phyloP scores from a whole-genome alignment of 2,113 vertebrate genomes.

The Crotalus horridus region DNA sequence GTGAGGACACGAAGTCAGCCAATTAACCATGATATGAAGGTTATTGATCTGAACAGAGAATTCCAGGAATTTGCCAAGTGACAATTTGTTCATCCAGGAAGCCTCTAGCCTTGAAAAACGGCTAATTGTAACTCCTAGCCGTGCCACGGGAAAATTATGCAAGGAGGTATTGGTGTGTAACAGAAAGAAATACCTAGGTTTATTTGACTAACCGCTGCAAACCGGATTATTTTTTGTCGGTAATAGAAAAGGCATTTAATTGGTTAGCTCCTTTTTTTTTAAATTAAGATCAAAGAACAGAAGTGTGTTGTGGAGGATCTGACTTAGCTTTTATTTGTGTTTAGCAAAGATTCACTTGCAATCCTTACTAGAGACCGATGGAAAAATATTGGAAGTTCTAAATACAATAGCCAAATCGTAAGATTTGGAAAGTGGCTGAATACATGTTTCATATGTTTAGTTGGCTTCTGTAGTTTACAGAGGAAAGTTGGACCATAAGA shows the following conservation, averaged over 20 bases:
- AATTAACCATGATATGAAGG: constrained; percentile 44
- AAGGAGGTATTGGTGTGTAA: not conserved
- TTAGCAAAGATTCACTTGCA: constrained; percentile 46
- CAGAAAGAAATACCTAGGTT: constrained; percentile 13
- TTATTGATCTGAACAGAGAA: constrained; percentile 52
- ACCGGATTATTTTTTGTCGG: constrained; percentile 48
- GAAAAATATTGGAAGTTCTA: constrained; percentile 52
- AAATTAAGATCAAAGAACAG: constrained; percentile 27
- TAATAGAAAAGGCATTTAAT: constrained; percentile 56
- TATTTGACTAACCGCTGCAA: constrained; percentile 49
- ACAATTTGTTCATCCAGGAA: not conserved
- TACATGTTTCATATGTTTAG: not conserved
- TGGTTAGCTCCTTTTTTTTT: constrained; percentile 43
- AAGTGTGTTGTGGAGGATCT: constrained; percentile 47
- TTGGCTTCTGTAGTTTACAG: not conserved
- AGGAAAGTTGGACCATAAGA: no score
- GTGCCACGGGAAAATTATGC: not conserved
- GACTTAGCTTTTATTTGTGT: constrained; percentile 60
- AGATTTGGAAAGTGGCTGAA: not conserved
- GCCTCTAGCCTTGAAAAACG: not conserved
- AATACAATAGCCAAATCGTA: not conserved
- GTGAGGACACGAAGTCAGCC: constrained; percentile 24
- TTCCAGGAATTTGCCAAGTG: constrained; percentile 40
- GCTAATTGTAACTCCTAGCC: not conserved
- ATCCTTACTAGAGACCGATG: constrained; percentile 48